These are phyloP conservation scores for Reinhardtius hippoglossoides DNA, from an alignment of 2,113 vertebrate species.

Conservation along the genomic window DNA sequence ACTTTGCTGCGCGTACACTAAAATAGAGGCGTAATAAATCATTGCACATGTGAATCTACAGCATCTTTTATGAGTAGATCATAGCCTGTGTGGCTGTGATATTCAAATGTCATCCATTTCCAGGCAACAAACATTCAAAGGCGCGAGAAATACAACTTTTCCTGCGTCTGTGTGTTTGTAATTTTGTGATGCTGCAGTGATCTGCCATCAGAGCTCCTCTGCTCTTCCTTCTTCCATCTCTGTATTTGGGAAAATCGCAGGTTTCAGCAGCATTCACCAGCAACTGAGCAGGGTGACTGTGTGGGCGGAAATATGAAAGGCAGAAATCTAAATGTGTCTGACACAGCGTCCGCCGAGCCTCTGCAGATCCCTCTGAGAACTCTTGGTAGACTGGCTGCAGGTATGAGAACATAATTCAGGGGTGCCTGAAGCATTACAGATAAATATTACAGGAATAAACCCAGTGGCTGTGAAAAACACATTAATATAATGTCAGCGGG, in stretches of 20 bases:
- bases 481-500: slow-evolving; percentile 41
- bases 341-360: slow-evolving; percentile 75
- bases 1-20: slow-evolving; percentile 49
- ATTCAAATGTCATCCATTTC: neutral
- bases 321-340: slow-evolving; percentile 84
- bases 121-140: neutral
- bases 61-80: slow-evolving; percentile 2
- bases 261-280: slow-evolving; percentile 79
- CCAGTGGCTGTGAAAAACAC: slow-evolving; percentile 24
- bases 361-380: slow-evolving; percentile 69
- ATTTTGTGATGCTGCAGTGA: slow-evolving; percentile 42
- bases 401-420: slow-evolving; percentile 59
- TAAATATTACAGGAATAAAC: slow-evolving; percentile 58
- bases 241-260: slow-evolving; percentile 74
- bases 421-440: slow-evolving; percentile 49
- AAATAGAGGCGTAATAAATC: slow-evolving; percentile 42
- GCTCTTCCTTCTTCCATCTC: slow-evolving; percentile 27
- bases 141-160: slow-evolving; percentile 3
- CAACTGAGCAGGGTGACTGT: slow-evolving; percentile 76
- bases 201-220: slow-evolving; percentile 44
- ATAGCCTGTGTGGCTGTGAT: neutral
- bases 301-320: slow-evolving; percentile 83
- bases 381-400: slow-evolving; percentile 71
- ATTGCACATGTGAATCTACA: slow-evolving; percentile 13
- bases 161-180: slow-evolving; percentile 23